phyloP scores from a whole-genome alignment of 2,888 invertebrate species.

The Trichogramma evanescens region DNA sequence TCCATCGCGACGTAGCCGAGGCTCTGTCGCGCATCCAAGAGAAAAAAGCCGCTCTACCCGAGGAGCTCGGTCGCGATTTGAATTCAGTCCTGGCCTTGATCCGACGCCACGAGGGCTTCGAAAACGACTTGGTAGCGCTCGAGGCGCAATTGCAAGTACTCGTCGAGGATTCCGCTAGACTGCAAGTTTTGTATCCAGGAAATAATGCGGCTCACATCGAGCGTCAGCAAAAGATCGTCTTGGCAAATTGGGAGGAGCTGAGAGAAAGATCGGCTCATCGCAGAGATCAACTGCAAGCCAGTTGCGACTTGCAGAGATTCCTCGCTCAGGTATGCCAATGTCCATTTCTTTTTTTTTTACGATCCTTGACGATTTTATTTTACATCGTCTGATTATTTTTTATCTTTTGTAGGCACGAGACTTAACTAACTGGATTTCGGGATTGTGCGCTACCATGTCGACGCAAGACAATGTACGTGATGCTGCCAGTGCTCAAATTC shows the following conservation, averaged over 20 bases:
- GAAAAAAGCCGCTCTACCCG: constrained; percentile 78
- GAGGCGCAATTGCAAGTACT: constrained; percentile 87
- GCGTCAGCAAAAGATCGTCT: constrained; percentile 77
- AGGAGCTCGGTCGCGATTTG: constrained; percentile 73
- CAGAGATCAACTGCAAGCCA: constrained; percentile 74
- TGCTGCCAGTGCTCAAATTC: constrained; percentile 71
- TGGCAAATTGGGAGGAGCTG: constrained; percentile 79
- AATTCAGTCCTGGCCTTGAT: constrained; percentile 77
- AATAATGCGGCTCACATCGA: constrained; percentile 85
- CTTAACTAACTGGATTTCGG: constrained; percentile 80
- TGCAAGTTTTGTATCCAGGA: constrained; percentile 84
- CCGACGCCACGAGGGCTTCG: constrained; percentile 84
- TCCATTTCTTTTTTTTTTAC: neutral
- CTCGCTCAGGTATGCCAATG: constrained; percentile 60
- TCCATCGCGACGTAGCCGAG: constrained; percentile 92
- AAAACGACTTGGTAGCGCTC: constrained; percentile 85
- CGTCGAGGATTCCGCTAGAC: constrained; percentile 84
- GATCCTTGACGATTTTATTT: neutral
- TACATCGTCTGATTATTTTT: neutral
- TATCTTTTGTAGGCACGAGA: constrained; percentile 61
- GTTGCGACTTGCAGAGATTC: constrained; percentile 84
- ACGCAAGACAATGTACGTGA: constrained; percentile 77
- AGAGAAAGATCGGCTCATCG: constrained; percentile 76
- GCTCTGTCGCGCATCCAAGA: constrained; percentile 83
- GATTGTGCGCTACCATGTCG: constrained; percentile 68